Evolutionary conservation across 2,797 vertebrate genomes (phyloP).

Genomic region (Avahi laniger): DNA sequence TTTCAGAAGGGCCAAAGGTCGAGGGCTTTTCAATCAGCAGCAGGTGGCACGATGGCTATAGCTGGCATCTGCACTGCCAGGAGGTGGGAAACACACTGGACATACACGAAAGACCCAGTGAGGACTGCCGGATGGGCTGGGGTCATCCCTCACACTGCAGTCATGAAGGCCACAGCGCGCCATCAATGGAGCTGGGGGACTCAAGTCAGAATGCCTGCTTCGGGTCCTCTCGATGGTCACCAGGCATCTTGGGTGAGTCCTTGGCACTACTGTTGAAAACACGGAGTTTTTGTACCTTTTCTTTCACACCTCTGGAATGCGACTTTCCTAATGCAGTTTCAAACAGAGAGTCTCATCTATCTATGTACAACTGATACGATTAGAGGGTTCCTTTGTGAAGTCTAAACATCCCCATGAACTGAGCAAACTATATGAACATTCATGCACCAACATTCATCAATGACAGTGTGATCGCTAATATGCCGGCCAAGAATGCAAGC

Average conservation of each 20-base stretch:
- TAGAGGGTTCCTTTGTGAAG: background rate
- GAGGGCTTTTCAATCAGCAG: background rate
- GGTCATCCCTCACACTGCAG: background rate
- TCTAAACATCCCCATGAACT: background rate
- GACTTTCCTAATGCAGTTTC: background rate
- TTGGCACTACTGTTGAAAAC: background rate
- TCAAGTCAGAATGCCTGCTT: background rate
- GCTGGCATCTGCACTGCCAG: background rate
- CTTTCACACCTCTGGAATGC: background rate
- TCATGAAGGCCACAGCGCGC: background rate
- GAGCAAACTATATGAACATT: background rate
- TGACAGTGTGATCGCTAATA: fast-evolving
- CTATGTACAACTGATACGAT: background rate
- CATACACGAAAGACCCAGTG: background rate
- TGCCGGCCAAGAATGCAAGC: background rate
- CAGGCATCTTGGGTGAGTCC: background rate
- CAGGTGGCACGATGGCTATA: background rate
- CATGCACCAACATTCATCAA: no score
- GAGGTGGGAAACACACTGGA: background rate
- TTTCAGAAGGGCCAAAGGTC: background rate
- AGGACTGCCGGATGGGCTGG: no score
- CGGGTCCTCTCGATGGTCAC: background rate
- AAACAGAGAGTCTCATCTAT: background rate
- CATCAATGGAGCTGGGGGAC: background rate
- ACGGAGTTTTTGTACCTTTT: background rate